A percentile compares a stretch with the other conserved stretches of the same genome.
Conservation (phyloP, 1,140 invertebrate species). For the Drosophila ambigua region DNA sequence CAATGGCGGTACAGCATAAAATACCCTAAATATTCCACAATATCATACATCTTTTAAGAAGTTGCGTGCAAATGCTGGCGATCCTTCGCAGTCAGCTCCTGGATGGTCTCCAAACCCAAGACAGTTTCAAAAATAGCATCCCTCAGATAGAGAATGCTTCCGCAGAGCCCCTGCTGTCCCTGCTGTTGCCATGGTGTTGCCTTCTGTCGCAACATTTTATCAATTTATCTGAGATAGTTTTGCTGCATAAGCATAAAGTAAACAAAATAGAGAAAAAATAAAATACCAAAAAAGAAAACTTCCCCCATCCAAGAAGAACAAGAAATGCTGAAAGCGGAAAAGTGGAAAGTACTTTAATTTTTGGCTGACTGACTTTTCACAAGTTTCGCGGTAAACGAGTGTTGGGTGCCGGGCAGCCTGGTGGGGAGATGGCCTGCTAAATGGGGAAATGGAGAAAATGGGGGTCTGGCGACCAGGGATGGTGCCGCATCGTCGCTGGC, state of each 20-base stretch:
- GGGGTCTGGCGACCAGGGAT: slow-evolving; percentile 6
- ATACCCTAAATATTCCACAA: no score
- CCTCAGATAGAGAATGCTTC: no score
- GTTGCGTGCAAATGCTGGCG: no score
- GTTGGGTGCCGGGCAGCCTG: neutral
- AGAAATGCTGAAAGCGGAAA: slow-evolving; percentile 24
- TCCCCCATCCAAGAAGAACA: slow-evolving; percentile 9
- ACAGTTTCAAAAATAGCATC: no score
- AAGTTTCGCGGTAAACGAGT: slow-evolving; percentile 64
- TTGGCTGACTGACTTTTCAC: slow-evolving; percentile 69
- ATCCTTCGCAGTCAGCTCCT: no score
- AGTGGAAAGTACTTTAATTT: slow-evolving; percentile 56
- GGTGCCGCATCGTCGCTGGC: slow-evolving; percentile 37
- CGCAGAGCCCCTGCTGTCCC: no score
- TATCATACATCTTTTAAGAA: no score
- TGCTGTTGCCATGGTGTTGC: no score
- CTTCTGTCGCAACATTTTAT: slow-evolving; percentile 1
- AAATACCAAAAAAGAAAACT: slow-evolving; percentile 23
- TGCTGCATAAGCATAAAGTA: slow-evolving; percentile 1
- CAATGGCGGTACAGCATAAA: no score
- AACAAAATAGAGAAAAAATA: slow-evolving; percentile 7
- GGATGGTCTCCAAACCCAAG: no score
- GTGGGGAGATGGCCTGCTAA: neutral
- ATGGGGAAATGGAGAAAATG: neutral
- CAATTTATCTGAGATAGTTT: slow-evolving; percentile 3